Percentiles rank a stretch among this genome's conserved stretches.
phyloP scores from a whole-genome alignment of 2,888 invertebrate genomes.

The Ophion obscuratus region DNA sequence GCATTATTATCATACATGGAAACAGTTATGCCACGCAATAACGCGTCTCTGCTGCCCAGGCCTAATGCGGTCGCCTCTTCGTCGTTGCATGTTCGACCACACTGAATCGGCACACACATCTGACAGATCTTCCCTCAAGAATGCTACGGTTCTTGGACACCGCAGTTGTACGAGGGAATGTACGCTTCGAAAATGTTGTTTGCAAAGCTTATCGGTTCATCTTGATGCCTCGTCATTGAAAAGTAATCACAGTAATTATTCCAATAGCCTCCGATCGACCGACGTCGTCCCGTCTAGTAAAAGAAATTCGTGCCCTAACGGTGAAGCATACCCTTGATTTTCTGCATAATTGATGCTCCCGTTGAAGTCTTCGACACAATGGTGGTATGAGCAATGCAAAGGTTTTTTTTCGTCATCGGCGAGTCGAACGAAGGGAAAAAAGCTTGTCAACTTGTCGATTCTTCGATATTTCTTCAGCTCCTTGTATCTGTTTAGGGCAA shows the following conservation, averaged over 20 bases:
- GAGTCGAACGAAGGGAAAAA: not conserved
- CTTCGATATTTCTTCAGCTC: not conserved
- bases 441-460: not conserved
- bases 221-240: not conserved
- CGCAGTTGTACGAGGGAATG: not conserved
- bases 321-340: not conserved
- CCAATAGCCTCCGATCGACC: not conserved
- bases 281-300: not conserved
- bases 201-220: constrained; percentile 17
- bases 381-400: too few species aligned
- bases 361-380: too few species aligned
- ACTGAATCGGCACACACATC: constrained; percentile 2
- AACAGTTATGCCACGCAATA: constrained; percentile 45
- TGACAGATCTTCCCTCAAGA: constrained; percentile 21
- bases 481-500: not conserved
- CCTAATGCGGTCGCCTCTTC: constrained; percentile 24
- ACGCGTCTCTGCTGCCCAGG: constrained; percentile 37
- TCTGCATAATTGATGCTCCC: too few species aligned
- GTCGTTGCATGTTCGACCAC: constrained; percentile 26
- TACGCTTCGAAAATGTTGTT: constrained; percentile 15
- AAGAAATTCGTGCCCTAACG: not conserved
- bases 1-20: constrained; percentile 56
- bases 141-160: constrained; percentile 3
- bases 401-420: not conserved
- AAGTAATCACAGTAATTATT: not conserved